Evolutionary conservation across 2,113 vertebrate species (phyloP).

Genomic region (Cercopithecus mona): DNA sequence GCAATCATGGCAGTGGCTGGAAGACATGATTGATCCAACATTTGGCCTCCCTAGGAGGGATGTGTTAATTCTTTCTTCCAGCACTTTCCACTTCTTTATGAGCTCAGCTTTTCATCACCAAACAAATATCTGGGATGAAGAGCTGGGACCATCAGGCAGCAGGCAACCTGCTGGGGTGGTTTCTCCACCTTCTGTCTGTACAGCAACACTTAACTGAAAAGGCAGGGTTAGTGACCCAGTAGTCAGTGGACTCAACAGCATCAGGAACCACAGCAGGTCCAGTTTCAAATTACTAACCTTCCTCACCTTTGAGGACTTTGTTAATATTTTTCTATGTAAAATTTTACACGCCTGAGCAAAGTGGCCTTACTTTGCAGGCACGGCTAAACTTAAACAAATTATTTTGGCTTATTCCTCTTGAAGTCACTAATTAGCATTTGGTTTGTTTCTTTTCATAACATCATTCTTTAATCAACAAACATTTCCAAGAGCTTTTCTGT

Average conservation of each 20-base stretch:
- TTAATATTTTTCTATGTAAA: neutral
- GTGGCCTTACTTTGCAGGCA: neutral
- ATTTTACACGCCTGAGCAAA: neutral
- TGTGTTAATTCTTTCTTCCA: neutral
- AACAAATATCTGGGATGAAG: neutral
- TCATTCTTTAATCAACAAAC: neutral
- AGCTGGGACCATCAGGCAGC: neutral
- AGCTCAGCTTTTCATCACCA: slow-evolving; percentile 27
- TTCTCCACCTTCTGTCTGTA: neutral
- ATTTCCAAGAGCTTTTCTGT: neutral
- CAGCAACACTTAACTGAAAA: neutral
- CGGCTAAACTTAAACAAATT: neutral
- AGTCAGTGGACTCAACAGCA: too few species aligned
- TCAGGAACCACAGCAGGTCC: neutral
- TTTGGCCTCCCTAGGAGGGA: slow-evolving; percentile 32
- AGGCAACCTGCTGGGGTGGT: neutral
- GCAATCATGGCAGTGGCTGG: neutral
- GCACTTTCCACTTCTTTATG: neutral
- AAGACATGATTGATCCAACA: neutral
- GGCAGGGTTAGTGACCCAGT: fast-evolving
- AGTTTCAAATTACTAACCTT: neutral
- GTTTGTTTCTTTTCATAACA: neutral
- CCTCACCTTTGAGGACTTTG: neutral
- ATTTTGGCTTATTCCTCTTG: neutral
- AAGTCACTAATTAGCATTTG: neutral